A percentile compares a stretch with the other conserved stretches of the same genome.
Conservation (phyloP, 2,797 vertebrate genomes). For the Sebastes kiyomatsui region DNA sequence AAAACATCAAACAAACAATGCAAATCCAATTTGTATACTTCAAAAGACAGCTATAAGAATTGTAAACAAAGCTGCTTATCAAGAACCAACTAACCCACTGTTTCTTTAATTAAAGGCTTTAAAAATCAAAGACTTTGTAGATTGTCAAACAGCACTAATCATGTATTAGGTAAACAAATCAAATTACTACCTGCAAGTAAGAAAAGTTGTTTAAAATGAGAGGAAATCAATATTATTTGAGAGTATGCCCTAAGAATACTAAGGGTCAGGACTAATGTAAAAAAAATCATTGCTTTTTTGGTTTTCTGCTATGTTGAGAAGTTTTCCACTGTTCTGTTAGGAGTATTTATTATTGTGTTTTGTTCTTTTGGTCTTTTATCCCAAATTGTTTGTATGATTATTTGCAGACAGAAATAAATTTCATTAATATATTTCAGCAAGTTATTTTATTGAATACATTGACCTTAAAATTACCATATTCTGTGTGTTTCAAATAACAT, state of each 20-base stretch:
- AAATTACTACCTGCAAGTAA: neutral
- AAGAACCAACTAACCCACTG: neutral
- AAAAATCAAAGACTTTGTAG: neutral
- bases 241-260: neutral
- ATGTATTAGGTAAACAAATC: neutral
- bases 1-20: neutral
- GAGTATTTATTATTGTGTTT: neutral
- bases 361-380: neutral
- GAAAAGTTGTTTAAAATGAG: neutral
- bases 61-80: neutral
- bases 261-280: neutral
- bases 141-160: neutral
- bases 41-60: neutral
- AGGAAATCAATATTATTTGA: neutral
- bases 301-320: neutral
- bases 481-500: too few species aligned
- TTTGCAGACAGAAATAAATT: neutral
- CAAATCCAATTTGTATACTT: neutral
- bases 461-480: neutral
- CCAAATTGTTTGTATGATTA: neutral
- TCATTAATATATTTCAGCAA: neutral
- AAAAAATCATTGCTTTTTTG: too few species aligned
- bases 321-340: neutral
- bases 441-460: neutral
- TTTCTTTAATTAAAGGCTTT: neutral